Percentiles rank a stretch among this genome's conserved stretches.
Conservation (phyloP, 1,140 invertebrate genomes). For the Drosophila mojavensis region DNA sequence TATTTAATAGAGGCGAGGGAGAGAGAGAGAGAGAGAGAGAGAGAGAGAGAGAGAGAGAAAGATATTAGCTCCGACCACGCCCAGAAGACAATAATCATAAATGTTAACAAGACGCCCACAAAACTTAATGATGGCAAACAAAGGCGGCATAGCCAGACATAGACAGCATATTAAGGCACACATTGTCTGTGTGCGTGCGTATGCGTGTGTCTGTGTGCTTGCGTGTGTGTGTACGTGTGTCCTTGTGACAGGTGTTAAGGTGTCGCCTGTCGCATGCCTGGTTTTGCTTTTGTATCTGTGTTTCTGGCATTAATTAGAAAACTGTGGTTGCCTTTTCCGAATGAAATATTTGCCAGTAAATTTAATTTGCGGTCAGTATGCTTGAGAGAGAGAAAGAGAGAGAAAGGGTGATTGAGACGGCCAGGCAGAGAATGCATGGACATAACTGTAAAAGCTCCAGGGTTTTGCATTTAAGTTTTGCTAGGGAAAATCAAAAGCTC, state of each 20-base stretch:
- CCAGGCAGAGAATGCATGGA: too few relatives aligned
- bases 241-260: constrained; percentile 72
- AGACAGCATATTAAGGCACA: neutral
- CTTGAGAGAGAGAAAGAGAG: neutral
- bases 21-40: neutral
- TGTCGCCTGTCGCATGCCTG: constrained; percentile 45
- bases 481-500: constrained; percentile 55
- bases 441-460: too few relatives aligned
- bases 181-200: neutral
- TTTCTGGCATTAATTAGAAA: constrained; percentile 68
- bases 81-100: constrained; percentile 73
- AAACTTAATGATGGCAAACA: constrained; percentile 75
- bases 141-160: constrained; percentile 19
- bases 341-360: constrained; percentile 62
- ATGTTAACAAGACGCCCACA: constrained; percentile 73
- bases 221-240: constrained; percentile 19
- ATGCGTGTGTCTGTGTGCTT: neutral
- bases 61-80: constrained; percentile 50
- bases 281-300: constrained; percentile 8
- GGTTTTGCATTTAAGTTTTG: constrained; percentile 48
- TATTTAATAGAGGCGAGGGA: constrained; percentile 23
- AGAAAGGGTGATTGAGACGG: too few relatives aligned
- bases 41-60: neutral
- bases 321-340: constrained; percentile 55
- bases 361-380: constrained; percentile 70